Conservation (phyloP, 2,888 invertebrate species). For the Caenorhabditis sp. region DNA sequence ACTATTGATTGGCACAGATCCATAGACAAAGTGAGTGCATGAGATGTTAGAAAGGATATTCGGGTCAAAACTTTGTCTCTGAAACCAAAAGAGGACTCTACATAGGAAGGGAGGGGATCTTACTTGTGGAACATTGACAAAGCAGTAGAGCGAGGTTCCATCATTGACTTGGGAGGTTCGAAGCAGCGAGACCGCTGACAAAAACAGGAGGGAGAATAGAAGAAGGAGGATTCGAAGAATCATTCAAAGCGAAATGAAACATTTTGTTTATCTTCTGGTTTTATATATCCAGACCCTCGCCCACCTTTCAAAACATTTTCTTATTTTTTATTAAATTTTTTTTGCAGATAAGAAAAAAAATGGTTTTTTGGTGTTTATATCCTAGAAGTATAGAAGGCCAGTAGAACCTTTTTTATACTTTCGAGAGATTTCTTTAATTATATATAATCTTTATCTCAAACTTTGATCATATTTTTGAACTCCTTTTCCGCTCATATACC, state of each 20-base stretch:
- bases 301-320: too few relatives aligned
- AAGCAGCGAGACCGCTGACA: background rate
- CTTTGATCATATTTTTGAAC: too few relatives aligned
- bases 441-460: too few relatives aligned
- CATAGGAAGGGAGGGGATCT: too few relatives aligned
- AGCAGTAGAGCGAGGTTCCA: constrained; percentile 21
- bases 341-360: too few relatives aligned
- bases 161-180: background rate
- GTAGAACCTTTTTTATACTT: too few relatives aligned
- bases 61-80: constrained; percentile 20
- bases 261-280: background rate
- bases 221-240: background rate
- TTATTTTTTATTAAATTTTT: too few relatives aligned
- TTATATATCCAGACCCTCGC: background rate
- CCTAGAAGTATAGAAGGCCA: too few relatives aligned
- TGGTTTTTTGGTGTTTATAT: too few relatives aligned
- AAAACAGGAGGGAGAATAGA: background rate
- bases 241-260: background rate
- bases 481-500: too few relatives aligned
- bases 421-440: too few relatives aligned
- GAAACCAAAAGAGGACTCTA: too few relatives aligned
- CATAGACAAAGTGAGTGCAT: constrained; percentile 37
- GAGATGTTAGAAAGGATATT: constrained; percentile 23
- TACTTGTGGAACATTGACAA: constrained; percentile 23
- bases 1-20: constrained; percentile 14